Base-by-base conservation (phyloP, 2,888 invertebrate species). In the Eueremaeus valkanovi region DNA sequence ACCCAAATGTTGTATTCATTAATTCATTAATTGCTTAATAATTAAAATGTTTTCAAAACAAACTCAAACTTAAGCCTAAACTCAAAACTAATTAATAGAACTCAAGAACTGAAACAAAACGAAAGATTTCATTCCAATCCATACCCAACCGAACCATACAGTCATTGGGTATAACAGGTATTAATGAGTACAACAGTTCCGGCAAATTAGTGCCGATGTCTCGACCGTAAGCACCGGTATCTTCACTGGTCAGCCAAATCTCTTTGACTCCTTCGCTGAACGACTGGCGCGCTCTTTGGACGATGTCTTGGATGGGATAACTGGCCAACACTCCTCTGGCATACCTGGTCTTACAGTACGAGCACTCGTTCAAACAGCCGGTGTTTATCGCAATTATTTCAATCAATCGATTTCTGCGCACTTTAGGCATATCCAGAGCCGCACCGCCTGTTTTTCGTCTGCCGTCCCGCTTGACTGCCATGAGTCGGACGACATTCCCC, bases 271-370 rank as follows among this genome's bases (percentile, higher is more conserved):
- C 96, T 84, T 98, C 97, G 81, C 81, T 76, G 82, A 83, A 96
- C 0, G 93, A 92, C 84, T 94, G 93, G 42, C 86, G 84, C 0
- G 95, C 97, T 78, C 96, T 86, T 76, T 89, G 89, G 0, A 96
- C 89, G 63, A 98, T 95, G 83, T 96, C 93, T 70, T 91, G 90
- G 0, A 93, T 91, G 0, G 90, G 88, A 83, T 97, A 97, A 82
- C 95, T 96, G 0, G 93, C 95, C n/a, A 99, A 84, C 82, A 97
- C 94, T 0, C 99, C 99, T 72, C 99, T 85, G 0, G 98, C 98
- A 83, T 96, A 95, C 82, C 96, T 97, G 0, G 97, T 98, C 85
- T 98, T 99, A 83, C 98, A 99, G 82, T 99, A 99, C 0, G 98
- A 49, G n/a, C 99, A 99, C 81, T 96, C 95, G 85, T 99, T 99